Percentiles rank a stretch among this genome's conserved stretches.
These are phyloP conservation scores for Antheraea pernyi DNA, from an alignment of 1,140 invertebrate species.

Conservation along the genomic window DNA sequence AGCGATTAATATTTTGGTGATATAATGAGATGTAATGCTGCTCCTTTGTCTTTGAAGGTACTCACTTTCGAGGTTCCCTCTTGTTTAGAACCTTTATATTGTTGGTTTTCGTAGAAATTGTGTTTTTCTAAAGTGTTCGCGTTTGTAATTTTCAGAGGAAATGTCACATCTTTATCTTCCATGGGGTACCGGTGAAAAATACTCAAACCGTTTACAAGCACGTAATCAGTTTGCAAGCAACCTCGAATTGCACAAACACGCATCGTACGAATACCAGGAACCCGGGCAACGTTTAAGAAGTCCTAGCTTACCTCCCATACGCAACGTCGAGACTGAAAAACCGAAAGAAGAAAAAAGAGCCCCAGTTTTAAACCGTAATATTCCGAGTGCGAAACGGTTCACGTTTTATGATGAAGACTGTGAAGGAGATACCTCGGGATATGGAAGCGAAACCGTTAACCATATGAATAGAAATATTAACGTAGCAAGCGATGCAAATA, in stretches of 20 bases:
- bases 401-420: constrained; percentile 80
- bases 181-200: constrained; percentile 65
- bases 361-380: constrained; percentile 56
- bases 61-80: no score
- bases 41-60: no score
- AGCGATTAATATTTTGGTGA: no score
- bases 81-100: no score
- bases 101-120: no score
- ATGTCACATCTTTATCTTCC: constrained; percentile 73
- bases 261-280: constrained; percentile 67
- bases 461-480: constrained; percentile 56
- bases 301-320: constrained; percentile 81
- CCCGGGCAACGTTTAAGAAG: constrained; percentile 75
- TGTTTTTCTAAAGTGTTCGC: no score
- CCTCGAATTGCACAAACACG: constrained; percentile 70
- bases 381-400: constrained; percentile 66
- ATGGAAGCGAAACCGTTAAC: constrained; percentile 84
- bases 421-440: constrained; percentile 85
- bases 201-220: constrained; percentile 63
- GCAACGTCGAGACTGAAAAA: constrained; percentile 58
- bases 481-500: constrained; percentile 42
- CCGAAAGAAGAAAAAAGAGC: constrained; percentile 46
- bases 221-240: constrained; percentile 74
- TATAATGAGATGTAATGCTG: no score
- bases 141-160: constrained; percentile 55